Percentiles rank a stretch among this genome's conserved stretches.
These are phyloP conservation scores for Idaea straminata DNA, from an alignment of 2,888 invertebrate genomes.

Conservation along the genomic window DNA sequence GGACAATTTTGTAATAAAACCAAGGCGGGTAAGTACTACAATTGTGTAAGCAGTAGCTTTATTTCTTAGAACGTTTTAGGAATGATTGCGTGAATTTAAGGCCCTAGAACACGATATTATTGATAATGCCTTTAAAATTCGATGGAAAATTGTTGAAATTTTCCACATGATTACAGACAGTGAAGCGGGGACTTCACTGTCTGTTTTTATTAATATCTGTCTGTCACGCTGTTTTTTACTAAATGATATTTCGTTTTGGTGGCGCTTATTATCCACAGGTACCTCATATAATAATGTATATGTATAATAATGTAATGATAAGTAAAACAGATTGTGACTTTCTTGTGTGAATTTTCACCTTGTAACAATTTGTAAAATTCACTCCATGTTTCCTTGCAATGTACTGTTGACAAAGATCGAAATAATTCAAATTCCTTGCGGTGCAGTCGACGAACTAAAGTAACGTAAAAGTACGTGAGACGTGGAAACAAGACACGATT, in stretches of 20 bases:
- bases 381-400: background rate
- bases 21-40: background rate
- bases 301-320: no score
- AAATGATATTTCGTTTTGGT: no score
- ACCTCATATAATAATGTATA: no score
- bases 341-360: background rate
- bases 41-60: slow-evolving; percentile 21
- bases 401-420: background rate
- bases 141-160: no score
- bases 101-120: no score
- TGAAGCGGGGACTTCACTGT: no score
- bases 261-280: no score
- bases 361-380: background rate
- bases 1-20: slow-evolving; percentile 22
- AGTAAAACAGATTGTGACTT: background rate
- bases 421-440: background rate
- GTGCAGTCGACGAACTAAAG: background rate
- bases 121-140: no score
- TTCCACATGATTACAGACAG: no score
- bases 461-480: slow-evolving; percentile 1
- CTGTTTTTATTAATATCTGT: no score
- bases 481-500: background rate
- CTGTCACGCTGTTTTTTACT: no score
- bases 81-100: slow-evolving; percentile 5
- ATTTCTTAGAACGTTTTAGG: slow-evolving; percentile 17